Conservation (phyloP, 2,888 invertebrate species). For the Fissipunctia ypsillon region DNA sequence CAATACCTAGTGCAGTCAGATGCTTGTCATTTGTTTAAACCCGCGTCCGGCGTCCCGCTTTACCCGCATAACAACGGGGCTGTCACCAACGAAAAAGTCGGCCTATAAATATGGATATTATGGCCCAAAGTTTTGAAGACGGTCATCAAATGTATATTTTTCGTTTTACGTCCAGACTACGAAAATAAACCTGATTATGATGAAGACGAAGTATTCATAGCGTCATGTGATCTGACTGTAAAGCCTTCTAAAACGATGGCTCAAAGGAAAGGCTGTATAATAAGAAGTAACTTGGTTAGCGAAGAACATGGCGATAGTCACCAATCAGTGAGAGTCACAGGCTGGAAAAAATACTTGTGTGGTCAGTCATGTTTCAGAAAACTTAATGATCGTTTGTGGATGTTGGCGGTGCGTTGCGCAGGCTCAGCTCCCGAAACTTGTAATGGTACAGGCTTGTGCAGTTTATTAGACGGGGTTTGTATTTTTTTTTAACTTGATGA, state of each 20-base stretch:
- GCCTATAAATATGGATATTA: slow-evolving; percentile 49
- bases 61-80: neutral
- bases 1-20: neutral
- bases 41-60: neutral
- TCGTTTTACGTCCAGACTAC: slow-evolving; percentile 69
- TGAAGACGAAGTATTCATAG: slow-evolving; percentile 79
- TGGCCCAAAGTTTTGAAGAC: slow-evolving; percentile 15
- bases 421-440: slow-evolving; percentile 74
- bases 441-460: slow-evolving; percentile 75
- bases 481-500: neutral
- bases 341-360: slow-evolving; percentile 78
- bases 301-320: slow-evolving; percentile 67
- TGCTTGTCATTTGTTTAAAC: neutral
- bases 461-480: slow-evolving; percentile 81
- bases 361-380: slow-evolving; percentile 72
- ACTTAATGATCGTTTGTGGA: slow-evolving; percentile 76
- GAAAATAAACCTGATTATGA: slow-evolving; percentile 68
- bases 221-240: slow-evolving; percentile 81
- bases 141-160: slow-evolving; percentile 37
- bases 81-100: neutral
- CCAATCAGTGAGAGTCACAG: slow-evolving; percentile 53
- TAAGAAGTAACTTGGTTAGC: slow-evolving; percentile 70
- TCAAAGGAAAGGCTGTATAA: slow-evolving; percentile 77
- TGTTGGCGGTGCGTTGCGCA: slow-evolving; percentile 85
- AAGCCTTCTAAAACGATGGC: slow-evolving; percentile 67